Evolutionary conservation across 2,113 vertebrate species (phyloP).

Genomic region (Morphnarchus princeps): DNA sequence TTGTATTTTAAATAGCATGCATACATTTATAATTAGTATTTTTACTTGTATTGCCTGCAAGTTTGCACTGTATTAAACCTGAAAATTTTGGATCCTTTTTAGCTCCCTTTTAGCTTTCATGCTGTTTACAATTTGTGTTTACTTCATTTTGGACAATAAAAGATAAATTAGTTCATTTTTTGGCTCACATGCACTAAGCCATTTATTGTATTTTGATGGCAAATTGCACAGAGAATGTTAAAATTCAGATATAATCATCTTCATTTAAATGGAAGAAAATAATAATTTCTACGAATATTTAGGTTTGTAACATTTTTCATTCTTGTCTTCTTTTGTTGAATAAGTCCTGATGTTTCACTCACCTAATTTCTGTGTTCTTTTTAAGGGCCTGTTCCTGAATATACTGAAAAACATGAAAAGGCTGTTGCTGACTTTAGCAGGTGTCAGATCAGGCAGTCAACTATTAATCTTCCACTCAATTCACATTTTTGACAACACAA

Average conservation of each 20-base stretch:
- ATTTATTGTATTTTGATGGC: neutral
- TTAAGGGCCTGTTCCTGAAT: neutral
- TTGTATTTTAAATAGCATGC: neutral
- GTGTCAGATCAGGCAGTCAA: neutral
- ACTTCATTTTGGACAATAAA: neutral
- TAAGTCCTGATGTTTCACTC: neutral
- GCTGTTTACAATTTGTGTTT: neutral
- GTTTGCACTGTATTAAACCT: neutral
- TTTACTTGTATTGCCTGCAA: neutral
- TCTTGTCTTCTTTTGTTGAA: neutral
- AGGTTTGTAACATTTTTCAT: neutral
- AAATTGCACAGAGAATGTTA: neutral
- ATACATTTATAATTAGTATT: neutral
- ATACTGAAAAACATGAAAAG: neutral
- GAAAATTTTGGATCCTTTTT: neutral
- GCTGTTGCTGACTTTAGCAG: neutral
- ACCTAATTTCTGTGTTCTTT: neutral
- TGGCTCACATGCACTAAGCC: neutral
- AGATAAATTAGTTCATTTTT: neutral
- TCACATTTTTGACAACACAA: neutral
- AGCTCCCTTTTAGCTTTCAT: neutral
- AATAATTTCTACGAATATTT: neutral
- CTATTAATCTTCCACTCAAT: neutral
- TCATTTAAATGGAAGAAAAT: neutral
- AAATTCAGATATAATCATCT: neutral